Evolutionary conservation across 2,113 vertebrate species (phyloP).

Genomic region (Sylvietta virens): DNA sequence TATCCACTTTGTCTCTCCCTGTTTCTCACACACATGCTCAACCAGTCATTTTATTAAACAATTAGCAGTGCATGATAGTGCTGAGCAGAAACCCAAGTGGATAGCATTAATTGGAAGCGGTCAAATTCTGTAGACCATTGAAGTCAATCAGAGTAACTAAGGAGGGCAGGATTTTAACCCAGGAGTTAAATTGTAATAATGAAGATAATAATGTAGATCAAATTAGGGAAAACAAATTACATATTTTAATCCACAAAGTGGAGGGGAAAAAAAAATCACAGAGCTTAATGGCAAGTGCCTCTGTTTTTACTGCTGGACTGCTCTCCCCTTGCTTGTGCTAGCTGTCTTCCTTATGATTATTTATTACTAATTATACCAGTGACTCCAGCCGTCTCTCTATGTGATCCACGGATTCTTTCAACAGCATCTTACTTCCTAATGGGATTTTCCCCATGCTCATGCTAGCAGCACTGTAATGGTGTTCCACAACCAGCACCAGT

Average conservation of each 20-base stretch:
- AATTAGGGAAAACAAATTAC: constrained; percentile 47
- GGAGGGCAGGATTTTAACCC: constrained; percentile 47
- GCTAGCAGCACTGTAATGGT: background rate
- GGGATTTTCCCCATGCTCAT: background rate
- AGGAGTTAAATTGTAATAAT: constrained; percentile 45
- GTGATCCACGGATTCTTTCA: constrained; percentile 19
- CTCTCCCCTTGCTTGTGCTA: background rate
- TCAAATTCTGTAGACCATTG: constrained; percentile 2
- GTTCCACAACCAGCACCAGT: background rate
- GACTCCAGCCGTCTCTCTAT: background rate
- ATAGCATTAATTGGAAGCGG: background rate
- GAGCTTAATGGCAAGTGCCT: background rate
- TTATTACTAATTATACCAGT: constrained; percentile 12
- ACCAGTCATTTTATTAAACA: background rate
- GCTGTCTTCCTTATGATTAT: constrained; percentile 43
- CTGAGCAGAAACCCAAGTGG: constrained; percentile 20
- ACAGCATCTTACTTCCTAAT: background rate
- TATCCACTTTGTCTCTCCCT: background rate
- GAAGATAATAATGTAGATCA: constrained; percentile 24
- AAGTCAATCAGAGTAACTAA: constrained; percentile 37
- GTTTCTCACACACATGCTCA: background rate
- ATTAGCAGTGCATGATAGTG: background rate
- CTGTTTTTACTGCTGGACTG: background rate
- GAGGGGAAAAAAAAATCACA: background rate
- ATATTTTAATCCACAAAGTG: constrained; percentile 26